phyloP scores from a whole-genome alignment of 2,797 vertebrate genomes.

The Oryzias dopingdopingensis region DNA sequence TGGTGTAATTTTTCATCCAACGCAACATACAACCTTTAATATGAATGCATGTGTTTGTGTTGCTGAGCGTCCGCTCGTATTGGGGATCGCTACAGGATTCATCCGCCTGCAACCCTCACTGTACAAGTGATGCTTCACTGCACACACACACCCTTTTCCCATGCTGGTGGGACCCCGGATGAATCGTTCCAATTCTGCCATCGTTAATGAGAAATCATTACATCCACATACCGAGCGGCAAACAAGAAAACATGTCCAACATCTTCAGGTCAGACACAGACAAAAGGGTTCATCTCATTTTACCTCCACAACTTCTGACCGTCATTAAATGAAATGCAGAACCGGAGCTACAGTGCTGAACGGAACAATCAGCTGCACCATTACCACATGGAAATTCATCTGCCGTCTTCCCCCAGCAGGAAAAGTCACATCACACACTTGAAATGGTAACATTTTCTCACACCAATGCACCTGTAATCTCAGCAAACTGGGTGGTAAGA shows the following conservation, averaged over 20 bases:
- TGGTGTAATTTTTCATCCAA: not conserved
- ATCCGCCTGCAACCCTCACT: slow-evolving; percentile 36
- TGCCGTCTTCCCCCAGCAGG: slow-evolving; percentile 23
- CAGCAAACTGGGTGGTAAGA: slow-evolving; percentile 40
- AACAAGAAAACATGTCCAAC: slow-evolving; percentile 13
- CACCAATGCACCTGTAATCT: slow-evolving; percentile 41
- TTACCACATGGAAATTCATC: slow-evolving; percentile 52
- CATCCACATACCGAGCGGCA: not conserved
- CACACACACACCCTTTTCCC: slow-evolving; percentile 15
- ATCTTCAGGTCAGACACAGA: slow-evolving; percentile 26
- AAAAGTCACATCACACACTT: slow-evolving; percentile 33
- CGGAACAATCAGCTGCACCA: slow-evolving; percentile 45
- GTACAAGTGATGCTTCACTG: slow-evolving; percentile 48
- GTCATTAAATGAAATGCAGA: slow-evolving; percentile 46
- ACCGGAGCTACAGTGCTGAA: slow-evolving; percentile 23
- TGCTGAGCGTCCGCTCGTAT: slow-evolving; percentile 64
- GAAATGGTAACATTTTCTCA: slow-evolving; percentile 55
- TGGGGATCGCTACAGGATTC: slow-evolving; percentile 29
- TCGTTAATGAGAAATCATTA: slow-evolving; percentile 44
- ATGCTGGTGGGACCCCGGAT: slow-evolving; percentile 35
- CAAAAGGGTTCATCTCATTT: slow-evolving; percentile 38
- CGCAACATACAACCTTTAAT: too few species aligned
- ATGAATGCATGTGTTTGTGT: not conserved
- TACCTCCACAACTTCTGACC: slow-evolving; percentile 15
- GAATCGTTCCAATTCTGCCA: slow-evolving; percentile 38